Evolutionary conservation across 2,888 invertebrate species (phyloP), one percentile per base, ranked within the genome.

Genomic region (Noctua janthe): DNA sequence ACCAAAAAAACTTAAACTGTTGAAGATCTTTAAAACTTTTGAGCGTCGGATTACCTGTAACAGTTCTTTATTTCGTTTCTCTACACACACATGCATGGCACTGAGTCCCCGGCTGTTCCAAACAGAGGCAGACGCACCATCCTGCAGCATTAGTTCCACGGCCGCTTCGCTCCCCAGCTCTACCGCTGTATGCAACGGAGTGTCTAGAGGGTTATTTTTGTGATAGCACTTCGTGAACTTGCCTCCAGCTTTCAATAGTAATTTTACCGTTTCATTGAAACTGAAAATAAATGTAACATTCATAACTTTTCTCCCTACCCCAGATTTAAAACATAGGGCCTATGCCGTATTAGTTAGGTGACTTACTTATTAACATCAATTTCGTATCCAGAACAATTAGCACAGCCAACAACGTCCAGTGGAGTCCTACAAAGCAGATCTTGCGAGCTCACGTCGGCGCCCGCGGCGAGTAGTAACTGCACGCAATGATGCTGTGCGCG

Each of bases 401-500:
- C 90, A 54, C 39, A 66, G 5, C 92, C 92, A 13, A 76, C 89
- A 0, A 91, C 88, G 35, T 91, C 90, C 0, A 91, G 78, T 10
- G 92, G 87, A 0, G 88, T 87, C 20, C 92, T 82, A 10, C 87
- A 83, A 2, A 87, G 74, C 10, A 87, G 66, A 67, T 91, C 91
- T 0, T 79, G 80, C 0, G 81, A 76, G 11, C 71, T 66, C 0
- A 78, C 74, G 2, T 90, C 80, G 0, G 89, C 90, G 0, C 92
- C 92, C 0, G 89, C 90, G 3, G 92, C 90, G 5, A 92, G 80
- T 0, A 92, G 86, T 35, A 91, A 62, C n/a, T 89, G 80, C 10
- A 89, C 86, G 71, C 91, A 89, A 5, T 86, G 80, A 1, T 91
- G 88, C 39, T 96, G 94, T 0, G 96, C 96, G 72, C 96, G 94